phyloP scores from a whole-genome alignment of 2,797 vertebrate species.

The Enteromius trimaculatus region DNA sequence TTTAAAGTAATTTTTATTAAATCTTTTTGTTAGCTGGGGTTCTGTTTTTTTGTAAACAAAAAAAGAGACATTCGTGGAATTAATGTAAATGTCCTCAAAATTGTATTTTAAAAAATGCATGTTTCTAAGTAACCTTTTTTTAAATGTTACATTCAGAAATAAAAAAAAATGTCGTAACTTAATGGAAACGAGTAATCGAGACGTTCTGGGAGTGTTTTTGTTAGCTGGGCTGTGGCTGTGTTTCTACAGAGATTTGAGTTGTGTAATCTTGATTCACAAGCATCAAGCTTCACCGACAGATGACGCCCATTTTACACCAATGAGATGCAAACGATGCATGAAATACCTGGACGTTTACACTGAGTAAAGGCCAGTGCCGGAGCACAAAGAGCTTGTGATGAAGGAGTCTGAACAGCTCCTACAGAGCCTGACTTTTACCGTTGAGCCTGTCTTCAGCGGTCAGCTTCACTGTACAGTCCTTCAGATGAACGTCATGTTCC shows the following conservation, averaged over 20 bases:
- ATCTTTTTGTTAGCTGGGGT: neutral
- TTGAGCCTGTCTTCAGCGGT: neutral
- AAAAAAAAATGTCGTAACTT: neutral
- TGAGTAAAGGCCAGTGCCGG: constrained; percentile 30
- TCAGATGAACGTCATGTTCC: neutral
- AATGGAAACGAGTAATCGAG: neutral
- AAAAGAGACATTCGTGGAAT: no score
- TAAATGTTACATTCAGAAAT: neutral
- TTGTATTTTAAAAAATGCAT: no score
- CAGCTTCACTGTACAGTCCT: neutral
- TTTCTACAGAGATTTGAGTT: constrained; percentile 10
- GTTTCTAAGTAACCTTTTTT: no score
- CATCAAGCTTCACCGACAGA: constrained; percentile 30
- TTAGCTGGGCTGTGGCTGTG: neutral
- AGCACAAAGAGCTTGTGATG: constrained; percentile 42
- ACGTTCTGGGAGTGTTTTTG: neutral
- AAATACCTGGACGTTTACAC: constrained; percentile 55
- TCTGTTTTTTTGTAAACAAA: neutral
- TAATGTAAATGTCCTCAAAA: no score
- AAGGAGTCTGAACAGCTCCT: constrained; percentile 12
- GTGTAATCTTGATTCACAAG: neutral
- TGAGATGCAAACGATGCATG: constrained; percentile 54
- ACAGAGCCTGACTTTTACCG: neutral
- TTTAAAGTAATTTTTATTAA: neutral
- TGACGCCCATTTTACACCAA: constrained; percentile 48